Evolutionary conservation across 2,888 invertebrate species (phyloP).

Genomic region (Gymnoscelis rufifasciata): DNA sequence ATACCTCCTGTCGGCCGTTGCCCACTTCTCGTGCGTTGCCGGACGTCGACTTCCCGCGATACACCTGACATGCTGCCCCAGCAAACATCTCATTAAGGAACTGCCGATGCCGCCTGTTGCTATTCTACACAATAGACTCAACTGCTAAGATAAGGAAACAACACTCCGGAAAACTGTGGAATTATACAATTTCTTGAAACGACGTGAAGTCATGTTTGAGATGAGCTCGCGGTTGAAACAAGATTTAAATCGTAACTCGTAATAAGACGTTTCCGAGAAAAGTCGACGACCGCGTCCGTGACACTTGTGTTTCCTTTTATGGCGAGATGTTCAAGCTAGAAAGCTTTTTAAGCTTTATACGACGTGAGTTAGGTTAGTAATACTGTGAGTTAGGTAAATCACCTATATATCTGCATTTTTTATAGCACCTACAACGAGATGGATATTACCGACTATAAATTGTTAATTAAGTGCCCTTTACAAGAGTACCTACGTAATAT

Average conservation of each 20-base stretch:
- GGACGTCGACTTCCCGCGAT: slow-evolving; percentile 59
- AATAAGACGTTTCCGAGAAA: slow-evolving; percentile 28
- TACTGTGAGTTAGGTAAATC: slow-evolving; percentile 1
- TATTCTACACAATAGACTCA: slow-evolving; percentile 12
- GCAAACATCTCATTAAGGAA: slow-evolving; percentile 25
- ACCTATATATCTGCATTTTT: too few relatives aligned
- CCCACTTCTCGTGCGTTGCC: slow-evolving; percentile 59
- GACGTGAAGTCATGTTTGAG: slow-evolving; percentile 18
- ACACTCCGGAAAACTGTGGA: slow-evolving; percentile 20
- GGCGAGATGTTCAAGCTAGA: slow-evolving; percentile 25
- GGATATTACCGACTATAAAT: too few relatives aligned
- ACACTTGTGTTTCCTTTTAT: slow-evolving; percentile 37
- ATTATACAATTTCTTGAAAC: slow-evolving; percentile 15
- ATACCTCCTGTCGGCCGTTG: slow-evolving; percentile 56
- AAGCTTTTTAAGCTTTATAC: slow-evolving; percentile 13
- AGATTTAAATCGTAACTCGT: slow-evolving; percentile 18
- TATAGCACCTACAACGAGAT: too few relatives aligned
- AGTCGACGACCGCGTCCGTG: slow-evolving; percentile 44
- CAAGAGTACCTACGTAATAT: too few relatives aligned
- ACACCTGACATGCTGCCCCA: slow-evolving; percentile 37
- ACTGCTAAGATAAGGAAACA: slow-evolving; percentile 17
- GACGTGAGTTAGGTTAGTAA: background rate
- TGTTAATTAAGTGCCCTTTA: too few relatives aligned
- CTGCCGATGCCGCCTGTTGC: slow-evolving; percentile 5
- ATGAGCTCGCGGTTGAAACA: slow-evolving; percentile 28